Percentiles rank a stretch among this genome's conserved stretches.
phyloP scores from a whole-genome alignment of 2,797 vertebrate species.

The Rhynchotus rufescens region DNA sequence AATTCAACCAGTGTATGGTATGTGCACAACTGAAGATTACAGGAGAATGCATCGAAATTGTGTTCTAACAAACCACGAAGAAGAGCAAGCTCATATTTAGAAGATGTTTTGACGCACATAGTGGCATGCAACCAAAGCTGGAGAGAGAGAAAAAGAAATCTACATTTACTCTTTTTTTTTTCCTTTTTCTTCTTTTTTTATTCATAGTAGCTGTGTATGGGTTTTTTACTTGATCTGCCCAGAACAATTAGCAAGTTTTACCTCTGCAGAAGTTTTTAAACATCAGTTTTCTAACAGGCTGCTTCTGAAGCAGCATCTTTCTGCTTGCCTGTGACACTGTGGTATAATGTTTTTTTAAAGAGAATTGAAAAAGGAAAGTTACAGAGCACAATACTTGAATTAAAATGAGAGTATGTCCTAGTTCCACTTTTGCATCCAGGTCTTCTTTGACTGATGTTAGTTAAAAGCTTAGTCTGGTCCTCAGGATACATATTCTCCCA shows the following conservation, averaged over 20 bases:
- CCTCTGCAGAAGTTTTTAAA: conserved; percentile 43
- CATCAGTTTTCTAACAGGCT: conserved; percentile 41
- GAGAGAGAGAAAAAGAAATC: neutral
- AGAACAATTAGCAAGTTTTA: conserved; percentile 48
- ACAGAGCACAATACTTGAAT: conserved; percentile 7
- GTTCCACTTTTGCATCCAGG: neutral
- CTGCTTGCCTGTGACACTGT: conserved; percentile 44
- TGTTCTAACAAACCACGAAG: neutral
- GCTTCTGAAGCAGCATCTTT: conserved; percentile 68
- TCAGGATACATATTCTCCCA: neutral
- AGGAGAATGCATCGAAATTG: neutral
- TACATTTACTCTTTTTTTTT: neutral
- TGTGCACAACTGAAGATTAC: neutral
- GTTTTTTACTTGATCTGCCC: conserved; percentile 4
- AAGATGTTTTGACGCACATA: neutral
- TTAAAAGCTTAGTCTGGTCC: neutral
- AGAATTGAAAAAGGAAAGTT: conserved; percentile 22
- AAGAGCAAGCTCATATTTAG: neutral
- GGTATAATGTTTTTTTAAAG: conserved; percentile 17
- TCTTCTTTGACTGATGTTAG: neutral
- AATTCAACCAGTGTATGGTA: neutral
- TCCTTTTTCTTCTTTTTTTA: neutral
- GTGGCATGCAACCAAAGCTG: neutral
- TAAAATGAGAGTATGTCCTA: neutral
- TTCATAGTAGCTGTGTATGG: neutral